Evolutionary conservation across 2,888 invertebrate genomes (phyloP).

Genomic region (Sericinus montela): DNA sequence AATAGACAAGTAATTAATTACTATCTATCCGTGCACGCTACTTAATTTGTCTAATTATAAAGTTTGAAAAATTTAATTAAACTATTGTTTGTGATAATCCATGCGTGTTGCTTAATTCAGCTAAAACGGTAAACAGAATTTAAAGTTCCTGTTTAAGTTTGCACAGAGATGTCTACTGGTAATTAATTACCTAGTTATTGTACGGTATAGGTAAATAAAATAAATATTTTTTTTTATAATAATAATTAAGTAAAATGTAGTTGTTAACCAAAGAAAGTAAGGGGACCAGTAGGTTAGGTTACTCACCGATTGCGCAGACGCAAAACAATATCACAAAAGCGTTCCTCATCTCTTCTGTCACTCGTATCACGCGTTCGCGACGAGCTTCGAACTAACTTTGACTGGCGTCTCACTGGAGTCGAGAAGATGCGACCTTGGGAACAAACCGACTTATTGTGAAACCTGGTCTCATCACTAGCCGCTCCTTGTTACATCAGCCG

Average conservation of each 20-base stretch:
- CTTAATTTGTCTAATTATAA: slow-evolving; percentile 10
- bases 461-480: slow-evolving; percentile 48
- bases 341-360: slow-evolving; percentile 49
- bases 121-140: not conserved
- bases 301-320: slow-evolving; percentile 62
- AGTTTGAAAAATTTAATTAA: slow-evolving; percentile 11
- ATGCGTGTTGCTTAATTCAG: slow-evolving; percentile 25
- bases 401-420: slow-evolving; percentile 38
- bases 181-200: too few species aligned
- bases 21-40: not conserved
- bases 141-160: not conserved
- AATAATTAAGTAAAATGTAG: too few species aligned
- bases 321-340: slow-evolving; percentile 55
- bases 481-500: slow-evolving; percentile 43
- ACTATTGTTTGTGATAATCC: slow-evolving; percentile 31
- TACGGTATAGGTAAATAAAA: too few species aligned
- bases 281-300: not conserved
- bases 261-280: too few species aligned
- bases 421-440: slow-evolving; percentile 56
- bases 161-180: not conserved
- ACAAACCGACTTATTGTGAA: slow-evolving; percentile 51
- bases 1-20: not conserved
- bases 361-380: slow-evolving; percentile 42
- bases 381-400: slow-evolving; percentile 51
- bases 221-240: too few species aligned